Evolutionary conservation across 2,797 vertebrate species (phyloP), one percentile per base, ranked within the genome.

Genomic region (Gymnoscopelus braueri): DNA sequence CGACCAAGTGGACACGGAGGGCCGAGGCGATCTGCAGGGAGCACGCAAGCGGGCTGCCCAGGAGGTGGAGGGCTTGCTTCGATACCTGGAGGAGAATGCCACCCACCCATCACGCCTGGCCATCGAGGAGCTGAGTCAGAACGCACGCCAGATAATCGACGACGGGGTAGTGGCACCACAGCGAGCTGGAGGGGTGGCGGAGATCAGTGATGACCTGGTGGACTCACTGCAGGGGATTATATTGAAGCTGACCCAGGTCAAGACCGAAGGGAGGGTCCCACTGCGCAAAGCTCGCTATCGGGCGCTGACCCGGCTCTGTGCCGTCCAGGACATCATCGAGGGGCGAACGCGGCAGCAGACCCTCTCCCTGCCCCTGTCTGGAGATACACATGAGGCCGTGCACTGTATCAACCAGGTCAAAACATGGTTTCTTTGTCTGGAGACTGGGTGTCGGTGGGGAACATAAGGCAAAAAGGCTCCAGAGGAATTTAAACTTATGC

Each of bases 1-100:
- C 57, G 97, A 99, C 90, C 95, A 95, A 75, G 96, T 99, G 9
- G 97, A 98, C 81, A 96, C 97, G 0, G 97, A 99, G 88, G 96
- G 97, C 2, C 95, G 94, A 4, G 91, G 92, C 0, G 96, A 98
- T 58, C 92, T 99, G 70, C 96, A 98, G 87, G 95, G 95, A 61
- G 95, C 95, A 0, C 91, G 96, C 0, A 98, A 97, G 87, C 87
- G 95, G 35, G 96, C 95, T 0, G 96, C 96, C 0, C 96, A 97
- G 73, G 97, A 98, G 75, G 95, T 94, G 0, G 97, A 99, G 79
- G 94, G 94, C 4, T 92, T 99, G 9, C 95, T 99, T 52, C 96
- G 95, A 24, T 96, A 97, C 76, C 82, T 99, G 88, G 97, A 99
- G 82, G 96, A 97, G 89, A 98, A 95, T 53, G 95, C 95, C 60